A percentile compares a stretch with the other conserved stretches of the same genome.
phyloP scores from a whole-genome alignment of 2,113 vertebrate genomes.

The Rhodinocichla rosea region DNA sequence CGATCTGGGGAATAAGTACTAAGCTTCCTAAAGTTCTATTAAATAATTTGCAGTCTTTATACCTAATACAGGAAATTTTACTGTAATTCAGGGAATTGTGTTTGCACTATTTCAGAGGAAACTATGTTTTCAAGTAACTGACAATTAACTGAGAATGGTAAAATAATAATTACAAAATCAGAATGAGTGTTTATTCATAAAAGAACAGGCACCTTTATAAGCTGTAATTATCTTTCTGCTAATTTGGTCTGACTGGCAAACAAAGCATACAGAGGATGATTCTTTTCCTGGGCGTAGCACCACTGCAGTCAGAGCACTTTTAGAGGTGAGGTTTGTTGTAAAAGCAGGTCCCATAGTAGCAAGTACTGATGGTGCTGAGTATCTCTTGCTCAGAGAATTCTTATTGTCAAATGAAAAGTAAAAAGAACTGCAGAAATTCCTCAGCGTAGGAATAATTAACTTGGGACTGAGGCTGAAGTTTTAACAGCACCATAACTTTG shows the following conservation, averaged over 20 bases:
- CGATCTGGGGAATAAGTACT: not conserved
- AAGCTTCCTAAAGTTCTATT: not conserved
- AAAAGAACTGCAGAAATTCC: not conserved
- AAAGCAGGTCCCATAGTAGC: not conserved
- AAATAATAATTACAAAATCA: conserved; percentile 61
- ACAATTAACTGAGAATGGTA: conserved; percentile 33
- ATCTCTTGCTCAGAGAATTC: not conserved
- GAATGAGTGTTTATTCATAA: conserved; percentile 31
- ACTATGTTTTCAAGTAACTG: conserved; percentile 1
- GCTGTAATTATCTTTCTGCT: conserved; percentile 43
- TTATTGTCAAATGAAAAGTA: not conserved
- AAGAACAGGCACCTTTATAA: conserved; percentile 42
- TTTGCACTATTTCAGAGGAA: not conserved
- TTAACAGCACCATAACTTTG: not conserved
- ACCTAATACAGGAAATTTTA: not conserved
- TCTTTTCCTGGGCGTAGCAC: not conserved
- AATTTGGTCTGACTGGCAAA: conserved; percentile 29
- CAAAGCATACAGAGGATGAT: not conserved
- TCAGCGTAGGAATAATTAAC: not conserved
- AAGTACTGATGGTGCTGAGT: not conserved
- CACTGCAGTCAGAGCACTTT: not conserved
- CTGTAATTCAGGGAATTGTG: not conserved
- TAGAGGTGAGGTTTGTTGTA: not conserved
- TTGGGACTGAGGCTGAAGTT: not conserved
- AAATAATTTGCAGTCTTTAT: not conserved